Conservation (phyloP, 2,888 invertebrate species). For the Lysandra bellargus region DNA sequence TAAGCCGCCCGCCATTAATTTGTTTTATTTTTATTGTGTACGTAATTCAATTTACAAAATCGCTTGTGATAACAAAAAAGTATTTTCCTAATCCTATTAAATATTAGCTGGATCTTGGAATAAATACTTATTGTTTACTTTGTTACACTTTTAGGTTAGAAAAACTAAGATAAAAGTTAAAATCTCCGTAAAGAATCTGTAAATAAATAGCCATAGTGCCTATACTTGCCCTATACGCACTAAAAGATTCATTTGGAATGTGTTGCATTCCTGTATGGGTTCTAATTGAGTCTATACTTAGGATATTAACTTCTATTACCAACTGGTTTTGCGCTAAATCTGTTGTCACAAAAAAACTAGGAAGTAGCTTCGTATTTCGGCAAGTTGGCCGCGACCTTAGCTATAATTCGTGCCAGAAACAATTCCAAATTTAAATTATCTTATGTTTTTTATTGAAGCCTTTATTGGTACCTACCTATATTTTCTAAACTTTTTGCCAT, state of each 20-base stretch:
- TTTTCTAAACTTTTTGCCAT: not conserved
- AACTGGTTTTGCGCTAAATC: not conserved
- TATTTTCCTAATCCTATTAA: not conserved
- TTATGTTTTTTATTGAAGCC: not conserved
- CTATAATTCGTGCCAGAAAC: not conserved
- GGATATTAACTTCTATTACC: not conserved
- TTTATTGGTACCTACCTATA: not conserved
- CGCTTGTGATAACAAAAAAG: not conserved
- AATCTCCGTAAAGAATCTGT: not conserved
- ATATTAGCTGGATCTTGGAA: not conserved
- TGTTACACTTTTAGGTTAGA: slow-evolving; percentile 4
- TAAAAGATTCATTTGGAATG: not conserved
- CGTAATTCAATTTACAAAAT: slow-evolving; percentile 19
- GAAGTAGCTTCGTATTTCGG: slow-evolving; percentile 7
- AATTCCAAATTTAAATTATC: not conserved
- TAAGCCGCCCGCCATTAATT: slow-evolving; percentile 71
- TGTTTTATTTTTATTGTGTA: slow-evolving; percentile 49
- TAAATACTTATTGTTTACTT: not conserved
- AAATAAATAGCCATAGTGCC: not conserved
- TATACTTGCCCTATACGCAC: no score
- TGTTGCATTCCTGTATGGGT: not conserved
- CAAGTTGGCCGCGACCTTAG: slow-evolving; percentile 18
- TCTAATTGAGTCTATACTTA: not conserved
- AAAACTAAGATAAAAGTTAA: not conserved
- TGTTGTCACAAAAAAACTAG: slow-evolving; percentile 25